These are phyloP conservation scores for Parapristionchus giblindavisi DNA, from an alignment of 2,888 invertebrate genomes.

Conservation along the genomic window DNA sequence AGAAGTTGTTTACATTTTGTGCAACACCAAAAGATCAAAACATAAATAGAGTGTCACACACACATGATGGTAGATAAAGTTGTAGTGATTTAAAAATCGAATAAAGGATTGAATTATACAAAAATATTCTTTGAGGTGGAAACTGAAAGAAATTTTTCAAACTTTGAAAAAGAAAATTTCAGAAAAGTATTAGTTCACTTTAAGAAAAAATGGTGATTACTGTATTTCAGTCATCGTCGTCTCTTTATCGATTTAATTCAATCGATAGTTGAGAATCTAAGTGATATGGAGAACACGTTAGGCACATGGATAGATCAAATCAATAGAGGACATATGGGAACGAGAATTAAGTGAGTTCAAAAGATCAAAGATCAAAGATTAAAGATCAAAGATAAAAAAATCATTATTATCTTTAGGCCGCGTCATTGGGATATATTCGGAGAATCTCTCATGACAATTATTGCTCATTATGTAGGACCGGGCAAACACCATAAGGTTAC, in stretches of 20 bases:
- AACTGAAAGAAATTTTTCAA: too few species aligned
- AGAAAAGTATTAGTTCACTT: too few species aligned
- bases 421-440: slow-evolving; percentile 33
- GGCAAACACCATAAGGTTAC: slow-evolving; percentile 34
- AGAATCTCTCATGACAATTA: slow-evolving; percentile 26
- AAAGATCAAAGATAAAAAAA: background rate
- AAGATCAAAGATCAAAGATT: background rate
- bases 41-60: too few species aligned
- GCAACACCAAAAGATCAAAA: too few species aligned
- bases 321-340: slow-evolving; percentile 20
- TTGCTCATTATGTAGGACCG: slow-evolving; percentile 27
- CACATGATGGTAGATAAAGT: too few species aligned
- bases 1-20: too few species aligned
- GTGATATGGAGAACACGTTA: background rate
- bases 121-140: too few species aligned
- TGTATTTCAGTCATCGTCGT: slow-evolving; percentile 9
- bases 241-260: slow-evolving; percentile 9
- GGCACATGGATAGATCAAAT: slow-evolving; percentile 4
- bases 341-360: slow-evolving; percentile 20
- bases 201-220: background rate
- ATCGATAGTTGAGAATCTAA: slow-evolving; percentile 13
- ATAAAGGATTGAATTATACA: too few species aligned
- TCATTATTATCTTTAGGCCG: background rate
- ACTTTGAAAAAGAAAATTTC: too few species aligned
- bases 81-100: too few species aligned